Evolutionary conservation across 2,888 invertebrate species (phyloP).

Genomic region (Crossocerus cetratus): DNA sequence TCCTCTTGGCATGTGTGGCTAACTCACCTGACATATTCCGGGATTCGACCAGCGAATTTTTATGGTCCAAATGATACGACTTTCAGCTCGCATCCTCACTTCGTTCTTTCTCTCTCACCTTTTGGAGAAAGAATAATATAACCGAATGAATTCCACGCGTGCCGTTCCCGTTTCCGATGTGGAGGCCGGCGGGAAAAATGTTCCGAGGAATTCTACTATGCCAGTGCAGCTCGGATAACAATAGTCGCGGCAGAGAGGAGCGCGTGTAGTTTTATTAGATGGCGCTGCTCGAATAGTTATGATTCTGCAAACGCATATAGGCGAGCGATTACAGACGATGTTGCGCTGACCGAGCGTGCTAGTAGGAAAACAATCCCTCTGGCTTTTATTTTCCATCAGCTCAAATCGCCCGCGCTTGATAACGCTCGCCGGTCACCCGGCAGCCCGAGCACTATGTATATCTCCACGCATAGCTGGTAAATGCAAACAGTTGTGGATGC

Average conservation of each 20-base stretch:
- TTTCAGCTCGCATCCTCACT: no score
- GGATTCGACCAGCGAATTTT: no score
- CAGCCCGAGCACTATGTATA: neutral
- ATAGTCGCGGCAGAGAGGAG: no score
- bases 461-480: neutral
- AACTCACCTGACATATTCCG: no score
- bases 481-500: neutral
- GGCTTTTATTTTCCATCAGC: neutral
- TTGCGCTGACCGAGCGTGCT: conserved; percentile 9
- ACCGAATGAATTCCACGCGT: no score
- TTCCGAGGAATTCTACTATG: no score
- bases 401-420: conserved; percentile 8
- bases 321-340: conserved; percentile 36
- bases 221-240: no score
- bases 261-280: neutral
- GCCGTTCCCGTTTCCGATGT: no score
- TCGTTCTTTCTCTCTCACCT: no score
- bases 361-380: conserved; percentile 12
- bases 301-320: conserved; percentile 45
- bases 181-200: no score
- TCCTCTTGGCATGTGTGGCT: neutral
- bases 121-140: no score
- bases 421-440: neutral
- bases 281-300: conserved; percentile 16
- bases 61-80: no score